phyloP scores from a whole-genome alignment of 1,140 invertebrate species.

The Zaprionus gabonicus region DNA sequence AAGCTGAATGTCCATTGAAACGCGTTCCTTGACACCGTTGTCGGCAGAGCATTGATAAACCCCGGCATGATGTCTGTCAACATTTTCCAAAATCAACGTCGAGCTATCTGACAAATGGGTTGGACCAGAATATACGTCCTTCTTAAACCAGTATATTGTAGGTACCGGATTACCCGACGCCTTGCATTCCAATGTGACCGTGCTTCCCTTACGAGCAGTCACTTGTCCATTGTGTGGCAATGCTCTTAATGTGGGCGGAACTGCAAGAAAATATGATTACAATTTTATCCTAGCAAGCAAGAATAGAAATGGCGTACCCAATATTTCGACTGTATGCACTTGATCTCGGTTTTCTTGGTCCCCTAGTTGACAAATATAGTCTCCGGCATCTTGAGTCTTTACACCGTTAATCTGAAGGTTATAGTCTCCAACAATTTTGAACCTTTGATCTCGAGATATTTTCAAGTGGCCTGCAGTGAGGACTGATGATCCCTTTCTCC shows the following conservation, averaged over 20 bases:
- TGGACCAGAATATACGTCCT: constrained; percentile 80
- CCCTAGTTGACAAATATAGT: constrained; percentile 86
- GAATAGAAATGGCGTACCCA: constrained; percentile 74
- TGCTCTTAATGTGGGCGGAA: constrained; percentile 85
- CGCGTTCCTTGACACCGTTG: constrained; percentile 88
- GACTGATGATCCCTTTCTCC: constrained; percentile 87
- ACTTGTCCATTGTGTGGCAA: constrained; percentile 85
- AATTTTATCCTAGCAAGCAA: background rate
- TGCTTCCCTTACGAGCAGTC: constrained; percentile 86
- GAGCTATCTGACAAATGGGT: constrained; percentile 85
- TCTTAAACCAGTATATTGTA: constrained; percentile 83
- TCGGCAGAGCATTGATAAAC: constrained; percentile 88
- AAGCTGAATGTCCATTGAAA: constrained; percentile 86
- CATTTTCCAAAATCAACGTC: constrained; percentile 86
- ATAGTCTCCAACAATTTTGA: constrained; percentile 87
- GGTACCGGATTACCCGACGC: constrained; percentile 86
- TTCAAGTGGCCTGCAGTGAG: constrained; percentile 87
- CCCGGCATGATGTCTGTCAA: constrained; percentile 87
- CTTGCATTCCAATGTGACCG: constrained; percentile 86
- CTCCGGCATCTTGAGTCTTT: constrained; percentile 85
- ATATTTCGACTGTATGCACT: constrained; percentile 86
- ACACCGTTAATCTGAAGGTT: constrained; percentile 87
- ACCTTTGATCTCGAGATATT: constrained; percentile 87
- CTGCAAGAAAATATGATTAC: constrained; percentile 65
- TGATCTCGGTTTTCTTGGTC: constrained; percentile 85